Percentiles rank a stretch among this genome's conserved stretches.
phyloP scores from a whole-genome alignment of 2,888 invertebrate genomes.

The Craniophora ligustri region DNA sequence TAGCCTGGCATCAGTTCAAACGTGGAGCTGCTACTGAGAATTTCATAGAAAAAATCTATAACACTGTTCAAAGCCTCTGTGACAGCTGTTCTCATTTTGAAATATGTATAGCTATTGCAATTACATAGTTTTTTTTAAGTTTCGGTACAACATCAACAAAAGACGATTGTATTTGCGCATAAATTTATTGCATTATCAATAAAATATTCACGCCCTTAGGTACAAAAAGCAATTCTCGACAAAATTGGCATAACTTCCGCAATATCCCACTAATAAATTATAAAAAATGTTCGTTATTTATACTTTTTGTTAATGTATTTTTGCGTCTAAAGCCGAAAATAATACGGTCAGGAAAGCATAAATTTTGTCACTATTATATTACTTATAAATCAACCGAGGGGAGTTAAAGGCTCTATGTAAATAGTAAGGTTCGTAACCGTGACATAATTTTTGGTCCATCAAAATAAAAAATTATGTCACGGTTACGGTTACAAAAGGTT shows the following conservation, averaged over 20 bases:
- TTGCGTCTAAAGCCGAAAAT: conserved; percentile 5
- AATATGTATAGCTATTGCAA: no score
- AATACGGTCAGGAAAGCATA: conserved; percentile 11
- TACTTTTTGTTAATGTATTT: conserved; percentile 16
- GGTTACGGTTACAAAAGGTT: no score
- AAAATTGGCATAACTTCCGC: conserved; percentile 8
- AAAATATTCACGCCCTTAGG: conserved; percentile 1
- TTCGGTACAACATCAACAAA: not conserved
- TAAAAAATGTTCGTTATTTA: conserved; percentile 20
- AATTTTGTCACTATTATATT: conserved; percentile 9
- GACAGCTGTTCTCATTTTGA: no score
- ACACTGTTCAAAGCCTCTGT: no score
- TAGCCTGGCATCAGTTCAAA: no score
- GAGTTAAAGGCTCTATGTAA: conserved; percentile 4
- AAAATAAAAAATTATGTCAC: no score
- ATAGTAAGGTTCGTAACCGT: no score
- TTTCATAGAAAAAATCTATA: no score
- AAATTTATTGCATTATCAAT: not conserved
- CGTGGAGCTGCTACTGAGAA: no score
- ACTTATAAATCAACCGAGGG: conserved; percentile 6
- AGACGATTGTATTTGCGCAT: not conserved
- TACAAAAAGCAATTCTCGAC: not conserved
- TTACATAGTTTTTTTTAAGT: no score
- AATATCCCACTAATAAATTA: conserved; percentile 6
- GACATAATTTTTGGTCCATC: not conserved